Evolutionary conservation across 2,113 vertebrate species (phyloP), one percentile per base, ranked within the genome.

Genomic region (Genyomyrus donnyi): DNA sequence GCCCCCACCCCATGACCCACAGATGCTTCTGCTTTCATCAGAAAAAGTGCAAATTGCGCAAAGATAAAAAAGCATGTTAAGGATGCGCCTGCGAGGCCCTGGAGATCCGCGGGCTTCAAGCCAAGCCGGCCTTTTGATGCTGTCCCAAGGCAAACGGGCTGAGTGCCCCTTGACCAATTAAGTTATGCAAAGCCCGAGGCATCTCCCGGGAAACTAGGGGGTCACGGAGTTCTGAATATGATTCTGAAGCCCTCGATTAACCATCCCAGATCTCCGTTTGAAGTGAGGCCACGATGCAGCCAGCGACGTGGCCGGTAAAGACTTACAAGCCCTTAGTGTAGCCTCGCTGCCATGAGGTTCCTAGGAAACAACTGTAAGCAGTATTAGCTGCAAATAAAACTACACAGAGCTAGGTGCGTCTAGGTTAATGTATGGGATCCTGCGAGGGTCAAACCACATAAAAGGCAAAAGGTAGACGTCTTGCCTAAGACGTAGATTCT

Each of bases 131-230:
- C 45, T 49, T 49, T 86, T 27, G 24, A 48, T 49, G 45, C 15
- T 11, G 1, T 49, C 84, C 48, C 84, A 24, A n/a, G n/a, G 84
- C 84, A 50, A 50, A 15, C 3, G 48, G 19, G n/a, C 46, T 13
- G 24, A 27, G 45, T 86, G 84, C n/a, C 48, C 84, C 48, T 86
- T 86, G 84, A 86, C 45, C 45, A 50, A 86, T 48, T 85, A 85
- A 24, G 83, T 86, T 48, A 86, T 86, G 46, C 24, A 86, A 86
- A 86, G n/a, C 45, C 45, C 3, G 45, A 27, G 48, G 48, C 45
- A 11, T 49, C 10, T 27, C 83, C 83, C 21, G 8, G 24, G 83
- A n/a, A 85, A 42, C 35, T 6, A 5, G 13, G 74, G 83, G 46
- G 83, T 45, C 24, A 39, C 45, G 11, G 46, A 85, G 83, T 85